Evolutionary conservation across 2,888 invertebrate species (phyloP).

Genomic region (Cantharis rufa): DNA sequence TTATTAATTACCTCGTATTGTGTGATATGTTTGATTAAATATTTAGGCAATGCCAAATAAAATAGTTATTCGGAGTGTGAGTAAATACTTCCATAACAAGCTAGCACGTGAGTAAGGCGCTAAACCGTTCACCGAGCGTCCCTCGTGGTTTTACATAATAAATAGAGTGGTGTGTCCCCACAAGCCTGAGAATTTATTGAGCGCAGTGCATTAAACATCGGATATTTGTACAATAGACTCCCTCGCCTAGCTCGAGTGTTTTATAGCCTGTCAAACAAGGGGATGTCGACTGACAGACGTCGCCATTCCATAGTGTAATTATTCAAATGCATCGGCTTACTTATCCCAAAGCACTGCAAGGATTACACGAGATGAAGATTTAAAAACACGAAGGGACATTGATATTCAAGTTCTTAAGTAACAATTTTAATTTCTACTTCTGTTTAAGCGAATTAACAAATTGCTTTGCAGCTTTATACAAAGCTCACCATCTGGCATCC

Average conservation of each 20-base stretch:
- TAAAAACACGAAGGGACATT: slow-evolving; percentile 19
- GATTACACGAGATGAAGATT: slow-evolving; percentile 22
- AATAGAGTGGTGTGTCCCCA: slow-evolving; percentile 25
- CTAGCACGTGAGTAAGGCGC: slow-evolving; percentile 20
- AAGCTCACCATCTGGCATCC: neutral
- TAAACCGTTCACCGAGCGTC: slow-evolving; percentile 24
- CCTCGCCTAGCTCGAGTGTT: slow-evolving; percentile 36
- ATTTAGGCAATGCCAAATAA: neutral
- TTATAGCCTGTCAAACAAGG: slow-evolving; percentile 38
- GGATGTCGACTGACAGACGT: slow-evolving; percentile 31
- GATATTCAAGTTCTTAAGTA: slow-evolving; percentile 13
- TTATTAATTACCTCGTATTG: neutral
- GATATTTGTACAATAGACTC: slow-evolving; percentile 39
- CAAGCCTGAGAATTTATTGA: slow-evolving; percentile 34
- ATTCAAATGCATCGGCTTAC: slow-evolving; percentile 34
- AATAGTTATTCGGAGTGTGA: neutral
- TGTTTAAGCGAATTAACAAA: neutral
- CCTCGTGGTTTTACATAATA: slow-evolving; percentile 30
- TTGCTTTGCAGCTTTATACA: neutral
- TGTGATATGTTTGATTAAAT: neutral
- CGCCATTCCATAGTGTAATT: slow-evolving; percentile 31
- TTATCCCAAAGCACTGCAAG: slow-evolving; percentile 15
- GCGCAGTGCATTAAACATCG: slow-evolving; percentile 38
- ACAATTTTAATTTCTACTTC: neutral
- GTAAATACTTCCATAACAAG: neutral